Evolutionary conservation across 2,797 vertebrate species (phyloP), one percentile per base, ranked within the genome.

Genomic region (Leptodactylus fallax): DNA sequence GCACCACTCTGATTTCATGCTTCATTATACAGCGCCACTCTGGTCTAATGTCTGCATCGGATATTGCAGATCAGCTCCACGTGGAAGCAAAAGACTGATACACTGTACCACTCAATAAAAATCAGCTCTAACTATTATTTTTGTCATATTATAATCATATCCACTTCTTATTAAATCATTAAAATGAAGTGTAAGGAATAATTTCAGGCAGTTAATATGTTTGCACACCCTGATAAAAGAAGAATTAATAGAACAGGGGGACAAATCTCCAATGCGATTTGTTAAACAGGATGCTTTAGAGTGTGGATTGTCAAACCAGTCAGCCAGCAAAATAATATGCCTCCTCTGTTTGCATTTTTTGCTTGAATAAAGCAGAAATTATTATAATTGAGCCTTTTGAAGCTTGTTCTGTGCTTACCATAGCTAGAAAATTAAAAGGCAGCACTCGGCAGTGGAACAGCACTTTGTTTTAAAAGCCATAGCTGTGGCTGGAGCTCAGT

Each of bases 341-440:
- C 60, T 83, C 47, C 72, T 69, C 61, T 78, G 72, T 87, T 87
- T 83, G 81, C 80, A 83, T 77, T 87, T 82, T 87, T 83, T 69
- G 27, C 74, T 58, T 87, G 81, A 87, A 79, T 79, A 84, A 87
- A 87, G 36, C 47, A 78, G 51, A 87, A 83, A 87, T 87, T 83
- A 82, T 87, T 87, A 83, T 87, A 87, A 87, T 83, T 87, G 61
- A 83, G 69, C 60, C 61, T 84, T 83, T 84, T 87, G 81, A 83
- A 83, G 87, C 81, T 60, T 79, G 74, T 79, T 87, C 81, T 83
- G 61, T 71, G 87, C 81, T 84, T 83, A 65, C 71, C 49, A 79
- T 78, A 87, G 86, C 85, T 83, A 25, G 86, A 56, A 74, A 76
- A 87, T 76, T 82, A 82, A 87, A 87, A 65, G 49, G 65, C 77